Conservation (phyloP, 2,888 invertebrate genomes). For the Perizoma flavofasciatum region DNA sequence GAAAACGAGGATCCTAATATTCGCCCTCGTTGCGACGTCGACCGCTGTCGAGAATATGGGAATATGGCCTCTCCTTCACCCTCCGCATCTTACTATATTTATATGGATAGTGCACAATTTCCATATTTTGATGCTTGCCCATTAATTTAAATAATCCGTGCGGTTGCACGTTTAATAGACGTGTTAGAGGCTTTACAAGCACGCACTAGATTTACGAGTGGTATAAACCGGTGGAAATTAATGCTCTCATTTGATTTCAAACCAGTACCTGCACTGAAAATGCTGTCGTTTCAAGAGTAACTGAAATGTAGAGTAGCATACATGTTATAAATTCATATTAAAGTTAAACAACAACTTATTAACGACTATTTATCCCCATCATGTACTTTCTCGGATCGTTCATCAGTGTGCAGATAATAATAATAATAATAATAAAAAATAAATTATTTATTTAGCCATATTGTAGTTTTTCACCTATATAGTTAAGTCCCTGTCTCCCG, state of each 20-base stretch:
- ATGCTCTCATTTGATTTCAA: constrained; percentile 26
- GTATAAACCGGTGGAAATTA: constrained; percentile 35
- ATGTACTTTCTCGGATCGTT: too few relatives aligned
- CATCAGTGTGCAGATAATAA: too few relatives aligned
- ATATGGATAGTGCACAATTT: constrained; percentile 71
- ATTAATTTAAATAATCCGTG: constrained; percentile 70
- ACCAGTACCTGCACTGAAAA: constrained; percentile 15
- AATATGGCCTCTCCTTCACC: constrained; percentile 66
- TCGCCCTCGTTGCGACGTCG: constrained; percentile 56
- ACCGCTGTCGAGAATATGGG: constrained; percentile 74
- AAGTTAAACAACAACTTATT: too few relatives aligned
- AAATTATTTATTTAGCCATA: too few relatives aligned
- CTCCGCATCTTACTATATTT: constrained; percentile 63
- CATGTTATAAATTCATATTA: too few relatives aligned
- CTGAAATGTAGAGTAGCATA: too few relatives aligned
- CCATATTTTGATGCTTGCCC: constrained; percentile 67
- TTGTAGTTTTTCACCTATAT: too few relatives aligned
- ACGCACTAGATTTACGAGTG: constrained; percentile 37
- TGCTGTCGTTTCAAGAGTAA: constrained; percentile 4
- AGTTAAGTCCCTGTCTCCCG: too few relatives aligned
- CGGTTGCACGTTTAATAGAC: constrained; percentile 47
- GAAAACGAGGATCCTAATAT: constrained; percentile 67
- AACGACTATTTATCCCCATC: too few relatives aligned
- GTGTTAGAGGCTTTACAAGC: constrained; percentile 45
- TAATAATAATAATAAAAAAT: too few relatives aligned